A percentile compares a stretch with the other conserved stretches of the same genome.
phyloP scores from a whole-genome alignment of 2,113 vertebrate genomes.

The Mus spicilegus region DNA sequence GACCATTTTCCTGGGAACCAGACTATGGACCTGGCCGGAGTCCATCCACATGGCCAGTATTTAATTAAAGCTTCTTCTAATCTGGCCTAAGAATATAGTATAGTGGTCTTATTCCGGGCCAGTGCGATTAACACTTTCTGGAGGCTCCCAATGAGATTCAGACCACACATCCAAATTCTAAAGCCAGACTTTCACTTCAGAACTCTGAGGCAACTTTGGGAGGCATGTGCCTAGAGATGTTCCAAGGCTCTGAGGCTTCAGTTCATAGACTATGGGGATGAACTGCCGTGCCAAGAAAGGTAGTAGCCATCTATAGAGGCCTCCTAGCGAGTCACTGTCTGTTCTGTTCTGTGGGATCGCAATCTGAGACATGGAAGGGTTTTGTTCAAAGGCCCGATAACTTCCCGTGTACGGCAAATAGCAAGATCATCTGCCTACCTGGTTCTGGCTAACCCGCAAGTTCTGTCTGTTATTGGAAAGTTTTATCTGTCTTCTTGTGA shows the following conservation, averaged over 20 bases:
- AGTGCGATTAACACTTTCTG: background rate
- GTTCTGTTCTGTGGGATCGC: background rate
- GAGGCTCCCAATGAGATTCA: background rate
- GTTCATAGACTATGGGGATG: background rate
- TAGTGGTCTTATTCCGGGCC: background rate
- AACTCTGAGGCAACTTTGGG: background rate
- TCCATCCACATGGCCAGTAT: background rate
- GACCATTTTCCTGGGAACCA: background rate
- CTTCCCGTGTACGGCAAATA: background rate
- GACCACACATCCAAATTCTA: background rate
- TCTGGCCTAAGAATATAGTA: background rate
- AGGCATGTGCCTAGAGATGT: background rate
- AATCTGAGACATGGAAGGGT: background rate
- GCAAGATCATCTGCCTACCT: background rate
- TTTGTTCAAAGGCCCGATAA: background rate
- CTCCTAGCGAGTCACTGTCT: background rate
- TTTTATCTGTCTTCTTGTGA: background rate
- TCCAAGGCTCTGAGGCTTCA: background rate
- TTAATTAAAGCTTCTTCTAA: background rate
- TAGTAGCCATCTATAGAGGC: background rate
- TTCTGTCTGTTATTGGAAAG: background rate
- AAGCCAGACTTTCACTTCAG: background rate
- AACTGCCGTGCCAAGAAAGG: background rate
- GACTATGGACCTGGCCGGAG: background rate
- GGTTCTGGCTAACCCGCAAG: background rate